Percentiles rank a stretch among this genome's conserved stretches.
These are phyloP conservation scores for Echinometra lucunter DNA, from an alignment of 53 echinoderm and acorn worm species.

Conservation along the genomic window DNA sequence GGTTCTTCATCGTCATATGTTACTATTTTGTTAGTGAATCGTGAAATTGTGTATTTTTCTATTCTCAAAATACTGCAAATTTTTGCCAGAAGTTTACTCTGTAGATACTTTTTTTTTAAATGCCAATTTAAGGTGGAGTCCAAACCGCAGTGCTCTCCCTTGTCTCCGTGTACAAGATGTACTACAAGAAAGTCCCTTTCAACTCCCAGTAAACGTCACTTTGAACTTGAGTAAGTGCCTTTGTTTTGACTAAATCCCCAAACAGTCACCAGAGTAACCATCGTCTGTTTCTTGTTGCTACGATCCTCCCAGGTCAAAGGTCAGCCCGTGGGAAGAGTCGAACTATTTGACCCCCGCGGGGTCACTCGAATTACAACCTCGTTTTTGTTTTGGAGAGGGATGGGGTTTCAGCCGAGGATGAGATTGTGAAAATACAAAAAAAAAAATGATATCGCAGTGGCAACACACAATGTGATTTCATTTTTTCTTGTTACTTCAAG, in stretches of 20 bases:
- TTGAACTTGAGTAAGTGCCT: conserved; percentile 34
- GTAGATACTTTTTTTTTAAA: background rate
- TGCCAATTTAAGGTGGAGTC: background rate
- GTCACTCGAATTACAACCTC: conserved; percentile 62
- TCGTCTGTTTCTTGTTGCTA: conserved; percentile 59
- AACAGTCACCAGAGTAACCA: conserved; percentile 63
- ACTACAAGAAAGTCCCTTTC: background rate
- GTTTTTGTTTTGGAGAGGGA: conserved; percentile 64
- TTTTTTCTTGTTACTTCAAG: background rate
- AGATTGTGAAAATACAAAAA: background rate
- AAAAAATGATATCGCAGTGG: conserved; percentile 36
- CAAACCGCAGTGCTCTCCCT: background rate
- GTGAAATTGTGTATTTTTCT: too few species aligned
- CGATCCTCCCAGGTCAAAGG: conserved; percentile 64
- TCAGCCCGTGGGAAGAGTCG: conserved; percentile 70
- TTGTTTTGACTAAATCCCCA: conserved; percentile 65
- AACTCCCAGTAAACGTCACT: background rate
- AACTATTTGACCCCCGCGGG: conserved; percentile 66
- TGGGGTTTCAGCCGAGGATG: conserved; percentile 22
- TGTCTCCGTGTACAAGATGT: background rate
- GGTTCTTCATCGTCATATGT: too few species aligned
- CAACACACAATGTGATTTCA: conserved; percentile 39
- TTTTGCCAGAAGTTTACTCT: background rate
- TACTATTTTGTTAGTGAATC: too few species aligned
- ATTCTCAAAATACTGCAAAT: background rate